Percentiles rank a stretch among this genome's conserved stretches.
Conservation (phyloP, 2,888 invertebrate species). For the Leucophenga montana region DNA sequence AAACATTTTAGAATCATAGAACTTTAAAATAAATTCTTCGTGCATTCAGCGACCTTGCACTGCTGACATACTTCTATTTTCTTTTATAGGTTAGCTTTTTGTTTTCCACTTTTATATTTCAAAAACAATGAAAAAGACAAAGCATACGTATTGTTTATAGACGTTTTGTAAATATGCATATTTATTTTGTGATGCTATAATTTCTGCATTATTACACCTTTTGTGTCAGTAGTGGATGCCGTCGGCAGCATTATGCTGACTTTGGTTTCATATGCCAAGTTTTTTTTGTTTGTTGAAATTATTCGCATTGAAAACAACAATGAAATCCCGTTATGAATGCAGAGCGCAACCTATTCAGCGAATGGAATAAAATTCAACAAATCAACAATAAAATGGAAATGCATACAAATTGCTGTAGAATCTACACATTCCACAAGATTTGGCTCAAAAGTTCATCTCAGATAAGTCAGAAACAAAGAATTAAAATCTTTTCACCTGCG, state of each 20-base stretch:
- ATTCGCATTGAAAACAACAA: slow-evolving; percentile 6
- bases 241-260: background rate
- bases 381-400: slow-evolving; percentile 25
- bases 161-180: background rate
- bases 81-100: background rate
- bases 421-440: background rate
- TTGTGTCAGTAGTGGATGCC: slow-evolving; percentile 15
- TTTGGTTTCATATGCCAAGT: background rate
- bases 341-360: slow-evolving; percentile 1
- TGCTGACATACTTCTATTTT: slow-evolving; percentile 10
- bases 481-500: too few relatives aligned
- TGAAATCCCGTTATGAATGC: slow-evolving; percentile 7
- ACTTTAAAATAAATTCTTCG: background rate
- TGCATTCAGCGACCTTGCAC: slow-evolving; percentile 5
- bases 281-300: too few relatives aligned
- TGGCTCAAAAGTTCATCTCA: too few relatives aligned
- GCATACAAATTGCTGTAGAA: slow-evolving; percentile 19
- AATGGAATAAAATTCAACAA: slow-evolving; percentile 2
- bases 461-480: too few relatives aligned
- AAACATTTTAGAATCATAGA: background rate
- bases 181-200: slow-evolving; percentile 11
- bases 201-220: slow-evolving; percentile 27
- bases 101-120: background rate
- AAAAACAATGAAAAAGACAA: background rate
- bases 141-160: slow-evolving; percentile 6